Base-by-base conservation (phyloP, 2,797 vertebrate species). In the Tenualosa ilisha region DNA sequence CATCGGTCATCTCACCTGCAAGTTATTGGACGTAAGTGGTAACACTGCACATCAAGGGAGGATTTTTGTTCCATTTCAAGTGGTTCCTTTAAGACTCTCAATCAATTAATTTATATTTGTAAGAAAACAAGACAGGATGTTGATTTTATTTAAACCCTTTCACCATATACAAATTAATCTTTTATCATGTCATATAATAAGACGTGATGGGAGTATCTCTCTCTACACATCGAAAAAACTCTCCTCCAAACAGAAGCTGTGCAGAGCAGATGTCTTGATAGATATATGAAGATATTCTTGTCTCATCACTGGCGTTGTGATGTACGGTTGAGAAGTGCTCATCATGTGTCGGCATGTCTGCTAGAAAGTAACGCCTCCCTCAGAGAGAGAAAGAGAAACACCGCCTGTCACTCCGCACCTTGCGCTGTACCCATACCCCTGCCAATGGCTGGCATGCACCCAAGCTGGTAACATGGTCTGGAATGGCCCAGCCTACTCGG, bases 331-430 rank as follows among this genome's bases (percentile, higher is more conserved):
- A 46, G 72, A 79, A 90, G 85, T 87, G 84, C 79, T 89, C 84
- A 87, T 86, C 88, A 84, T 87, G 90, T 85, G 84, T 87, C 82
- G 86, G 90, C 88, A 89, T 56, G 89, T 90, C 88, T 91, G 87
- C 83, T 81, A 89, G 89, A 87, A 84, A 43, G 26, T 43, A 40
- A 59, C 85, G 82, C 26, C 88, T 87, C 88, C 85, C 84, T 88
- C 87, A 83, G 83, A 82, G 87, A 72, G 31, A 68, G 31, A 37
- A 12, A 37, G 26, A 68, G 26, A 68, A 12, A 68, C 17, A 2
- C 37, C 20, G 37, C 40, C 17, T 15, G 37, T 79, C 90, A 90
- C 88, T 93, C 90, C 24, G 85, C 91, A 88, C 88, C 86, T 85
- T 83, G 53, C 83, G 85, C 85, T 26, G 4, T 81, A 26, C 65